Evolutionary conservation across 2,888 invertebrate species (phyloP), one percentile per base, ranked within the genome.

Genomic region (Drosophila rellima): DNA sequence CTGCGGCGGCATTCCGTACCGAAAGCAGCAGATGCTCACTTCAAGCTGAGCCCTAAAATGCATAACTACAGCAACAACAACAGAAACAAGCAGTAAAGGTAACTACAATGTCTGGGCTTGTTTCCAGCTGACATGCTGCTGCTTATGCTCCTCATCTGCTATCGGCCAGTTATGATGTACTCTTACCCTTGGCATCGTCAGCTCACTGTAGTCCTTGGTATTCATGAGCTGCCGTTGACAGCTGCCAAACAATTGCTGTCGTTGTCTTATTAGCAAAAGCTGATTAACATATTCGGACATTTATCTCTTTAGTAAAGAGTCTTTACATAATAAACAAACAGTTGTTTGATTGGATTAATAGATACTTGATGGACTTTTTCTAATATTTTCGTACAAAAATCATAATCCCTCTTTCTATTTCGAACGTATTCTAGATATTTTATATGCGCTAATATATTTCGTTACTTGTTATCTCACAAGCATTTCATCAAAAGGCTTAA

Each of bases 21-120:
- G 33, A 44, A 44, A 44, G 39, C 45, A 48, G 75, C 73, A 60
- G 71, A 71, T 68, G 73, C 75, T 75, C 78, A 73, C 73, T 78
- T 65, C 57, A 17, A 60, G 59, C 57, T 52, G 60, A 48, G 48
- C 55, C 70, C 51, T 65, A 40, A 75, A 70, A 64, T 76, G 65
- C 77, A 76, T 55, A 65, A 56, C 65, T 55, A 26, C 15, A 59
- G 45, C 51, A 54, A 56, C 45, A 23, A 15, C 48, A 59, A 20
- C 42, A 57, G 55, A 51, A 57, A 6, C 23, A 35, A 57, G 37
- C 11, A 11, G 44, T n/a, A 17, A 42, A 50, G 23, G 23, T 55
- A 33, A 44, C 31, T 26, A 75, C 39, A 55, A 70, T 26, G 18
- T 45, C 17, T 51, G 48, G 59, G 64, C 37, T 54, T 75, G 57